Base-by-base conservation (phyloP, 2,113 vertebrate species). In the Rhagologus leucostigma region DNA sequence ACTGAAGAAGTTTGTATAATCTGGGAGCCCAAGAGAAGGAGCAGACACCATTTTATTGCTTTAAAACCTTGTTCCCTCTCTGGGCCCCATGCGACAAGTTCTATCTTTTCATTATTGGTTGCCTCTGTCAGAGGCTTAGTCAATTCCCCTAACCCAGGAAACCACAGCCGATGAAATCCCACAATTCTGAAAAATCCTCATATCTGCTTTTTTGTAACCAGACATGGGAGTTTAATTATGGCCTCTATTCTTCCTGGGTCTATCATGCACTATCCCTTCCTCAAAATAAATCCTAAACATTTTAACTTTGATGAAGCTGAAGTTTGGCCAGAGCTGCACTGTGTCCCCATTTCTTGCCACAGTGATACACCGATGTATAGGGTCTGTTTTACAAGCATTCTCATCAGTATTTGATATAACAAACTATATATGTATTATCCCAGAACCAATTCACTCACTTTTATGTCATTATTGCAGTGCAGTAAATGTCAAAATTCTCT, bases 291-390 rank as follows among this genome's bases (percentile, higher is more conserved):
- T 37, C 22, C 46, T 69, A 16, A 69, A n/a, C 55, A 39, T 46
- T 87, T 60, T 53, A 62, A 60, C 33, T 60, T 19, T 13, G 55
- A 62, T 47, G 53, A 12, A 62, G 29, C 15, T 78, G 19, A 78
- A 70, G 56, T n/a, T 24, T 47, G 41, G 12, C 27, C 29, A 62
- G 29, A 62, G 47, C 15, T 39, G 39, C n/a, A 39, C 4, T 4
- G 16, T 29, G n/a, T 33, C 19, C 22, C 16, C 47, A 9, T 63
- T 70, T 55, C 60, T 30, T 62, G 29, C 10, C 24, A 69, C 12
- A 44, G 19, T 0, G 1, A 70, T 11, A 41, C 16, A 62, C 1
- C 47, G 13, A 87, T 30, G 23, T 39, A n/a, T 2, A 29, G 12
- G 15, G 32, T 30, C 8, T n/a, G 33, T 39, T 87, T 46, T 30